phyloP scores from a whole-genome alignment of 1,140 invertebrate genomes.

The Tenebrio molitor region DNA sequence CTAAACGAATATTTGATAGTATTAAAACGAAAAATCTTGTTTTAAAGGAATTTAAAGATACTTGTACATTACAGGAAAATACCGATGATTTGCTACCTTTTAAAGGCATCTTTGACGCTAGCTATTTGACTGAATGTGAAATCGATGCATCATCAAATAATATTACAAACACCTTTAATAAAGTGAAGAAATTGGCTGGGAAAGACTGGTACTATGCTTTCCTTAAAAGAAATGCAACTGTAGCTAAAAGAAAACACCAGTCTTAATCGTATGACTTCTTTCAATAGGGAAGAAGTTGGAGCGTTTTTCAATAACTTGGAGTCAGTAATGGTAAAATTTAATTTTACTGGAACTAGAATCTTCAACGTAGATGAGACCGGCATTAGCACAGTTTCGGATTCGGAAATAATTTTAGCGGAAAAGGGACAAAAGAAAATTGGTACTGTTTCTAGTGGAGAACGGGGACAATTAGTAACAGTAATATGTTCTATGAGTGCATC shows the following conservation, averaged over 20 bases:
- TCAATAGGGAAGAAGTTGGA: slow-evolving; percentile 3
- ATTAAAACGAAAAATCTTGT: no score
- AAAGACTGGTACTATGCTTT: background rate
- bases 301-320: background rate
- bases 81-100: no score
- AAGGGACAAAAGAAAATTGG: slow-evolving; percentile 62
- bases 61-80: no score
- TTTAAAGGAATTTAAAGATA: no score
- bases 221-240: background rate
- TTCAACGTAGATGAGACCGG: slow-evolving; percentile 63
- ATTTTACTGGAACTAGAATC: slow-evolving; percentile 52
- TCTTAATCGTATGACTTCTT: slow-evolving; percentile 8
- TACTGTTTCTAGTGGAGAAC: slow-evolving; percentile 58
- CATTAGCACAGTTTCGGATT: slow-evolving; percentile 58
- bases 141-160: no score
- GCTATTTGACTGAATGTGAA: no score
- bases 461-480: slow-evolving; percentile 60
- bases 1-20: no score
- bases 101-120: no score
- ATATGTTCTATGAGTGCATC: slow-evolving; percentile 61
- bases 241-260: background rate
- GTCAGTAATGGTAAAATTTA: slow-evolving; percentile 51
- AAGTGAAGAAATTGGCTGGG: background rate
- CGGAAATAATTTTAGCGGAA: slow-evolving; percentile 56
- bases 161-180: no score